A percentile compares a stretch with the other conserved stretches of the same genome.
phyloP scores from a whole-genome alignment of 2,797 vertebrate species.

The Erethizon dorsatum region DNA sequence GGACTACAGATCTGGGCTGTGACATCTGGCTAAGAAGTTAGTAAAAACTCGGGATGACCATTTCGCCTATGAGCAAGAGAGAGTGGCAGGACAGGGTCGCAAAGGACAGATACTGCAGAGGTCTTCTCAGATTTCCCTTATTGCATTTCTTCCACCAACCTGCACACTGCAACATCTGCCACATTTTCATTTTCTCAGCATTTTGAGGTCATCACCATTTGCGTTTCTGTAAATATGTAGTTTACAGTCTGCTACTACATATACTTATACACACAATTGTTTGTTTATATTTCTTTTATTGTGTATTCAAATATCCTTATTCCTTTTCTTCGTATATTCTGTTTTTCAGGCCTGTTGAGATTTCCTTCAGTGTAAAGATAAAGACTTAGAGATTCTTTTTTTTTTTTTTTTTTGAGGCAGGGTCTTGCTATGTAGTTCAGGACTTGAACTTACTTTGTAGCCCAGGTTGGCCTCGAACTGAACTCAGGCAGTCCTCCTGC shows the following conservation, averaged over 20 bases:
- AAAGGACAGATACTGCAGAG: neutral
- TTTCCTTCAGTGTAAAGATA: neutral
- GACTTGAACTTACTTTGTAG: neutral
- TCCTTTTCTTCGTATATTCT: neutral
- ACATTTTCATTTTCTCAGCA: neutral
- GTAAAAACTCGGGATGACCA: neutral
- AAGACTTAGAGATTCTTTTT: neutral
- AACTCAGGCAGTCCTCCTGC: neutral
- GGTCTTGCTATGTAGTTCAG: neutral
- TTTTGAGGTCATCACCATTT: slow-evolving; percentile 31
- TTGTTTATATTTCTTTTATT: neutral
- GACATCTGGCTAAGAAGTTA: neutral
- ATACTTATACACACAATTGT: neutral
- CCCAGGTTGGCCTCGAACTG: neutral
- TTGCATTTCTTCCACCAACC: neutral
- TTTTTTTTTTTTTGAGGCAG: neutral
- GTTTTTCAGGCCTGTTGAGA: neutral
- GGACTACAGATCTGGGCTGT: neutral
- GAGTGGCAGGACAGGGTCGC: neutral
- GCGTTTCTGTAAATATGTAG: neutral
- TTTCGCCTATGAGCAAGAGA: neutral
- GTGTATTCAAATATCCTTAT: neutral
- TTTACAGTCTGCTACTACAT: neutral
- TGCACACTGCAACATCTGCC: neutral
- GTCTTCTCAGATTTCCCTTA: neutral